Percentiles rank a stretch among this genome's conserved stretches.
Conservation (phyloP, 2,113 vertebrate species). For the Hemiscyllium ocellatum region DNA sequence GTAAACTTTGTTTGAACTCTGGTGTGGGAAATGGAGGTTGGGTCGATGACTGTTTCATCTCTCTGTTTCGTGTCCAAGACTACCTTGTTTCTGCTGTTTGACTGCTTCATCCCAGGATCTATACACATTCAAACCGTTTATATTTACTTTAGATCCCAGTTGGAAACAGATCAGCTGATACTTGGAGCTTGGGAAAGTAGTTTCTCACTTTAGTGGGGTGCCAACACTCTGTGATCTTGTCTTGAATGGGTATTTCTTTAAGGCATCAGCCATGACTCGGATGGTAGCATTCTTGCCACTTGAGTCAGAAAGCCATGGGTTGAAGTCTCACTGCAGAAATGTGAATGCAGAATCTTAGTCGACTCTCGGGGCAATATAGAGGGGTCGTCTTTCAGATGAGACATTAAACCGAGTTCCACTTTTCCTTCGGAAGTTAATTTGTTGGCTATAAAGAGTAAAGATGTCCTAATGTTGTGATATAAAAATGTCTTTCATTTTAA, state of each 20-base stretch:
- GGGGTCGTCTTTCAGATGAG: background rate
- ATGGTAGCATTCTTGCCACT: background rate
- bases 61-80: background rate
- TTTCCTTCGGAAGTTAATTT: background rate
- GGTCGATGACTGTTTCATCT: background rate
- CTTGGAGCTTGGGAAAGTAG: background rate
- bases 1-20: slow-evolving; percentile 11
- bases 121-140: background rate
- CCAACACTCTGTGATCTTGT: background rate
- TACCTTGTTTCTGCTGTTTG: no score
- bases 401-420: background rate
- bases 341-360: background rate
- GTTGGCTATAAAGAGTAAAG: background rate
- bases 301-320: background rate
- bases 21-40: background rate
- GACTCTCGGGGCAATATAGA: background rate
- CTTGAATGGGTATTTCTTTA: background rate
- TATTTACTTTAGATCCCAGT: background rate
- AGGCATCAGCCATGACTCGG: background rate
- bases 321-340: background rate
- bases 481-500: background rate
- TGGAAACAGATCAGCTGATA: background rate
- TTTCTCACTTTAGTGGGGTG: background rate
- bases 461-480: background rate
- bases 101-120: no score